Evolutionary conservation across 2,797 vertebrate species (phyloP).

Genomic region (Gymnothorax reevesii): DNA sequence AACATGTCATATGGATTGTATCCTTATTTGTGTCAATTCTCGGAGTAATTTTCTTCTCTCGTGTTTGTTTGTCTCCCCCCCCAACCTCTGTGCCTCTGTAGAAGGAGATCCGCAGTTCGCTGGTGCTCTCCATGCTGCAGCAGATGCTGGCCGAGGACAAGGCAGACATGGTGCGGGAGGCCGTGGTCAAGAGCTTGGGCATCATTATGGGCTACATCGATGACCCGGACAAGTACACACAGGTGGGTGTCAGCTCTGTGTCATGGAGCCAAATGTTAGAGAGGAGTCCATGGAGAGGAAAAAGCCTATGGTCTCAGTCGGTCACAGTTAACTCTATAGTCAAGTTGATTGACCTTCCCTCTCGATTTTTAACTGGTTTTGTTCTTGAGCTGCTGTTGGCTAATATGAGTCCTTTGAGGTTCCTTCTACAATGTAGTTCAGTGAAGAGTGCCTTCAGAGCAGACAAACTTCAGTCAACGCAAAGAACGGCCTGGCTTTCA

Average conservation of each 20-base stretch:
- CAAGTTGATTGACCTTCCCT: neutral
- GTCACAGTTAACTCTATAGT: neutral
- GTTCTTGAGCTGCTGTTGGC: neutral
- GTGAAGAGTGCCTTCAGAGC: neutral
- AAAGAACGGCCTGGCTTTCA: neutral
- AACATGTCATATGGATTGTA: neutral
- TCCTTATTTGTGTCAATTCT: neutral
- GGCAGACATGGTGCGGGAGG: conserved; percentile 97
- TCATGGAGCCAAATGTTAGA: neutral
- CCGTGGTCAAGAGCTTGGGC: conserved; percentile 95
- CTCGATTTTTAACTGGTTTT: neutral
- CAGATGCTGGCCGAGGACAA: conserved; percentile 99
- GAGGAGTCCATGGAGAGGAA: conserved; percentile 15
- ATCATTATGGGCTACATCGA: conserved; percentile 98
- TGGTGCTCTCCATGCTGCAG: conserved; percentile 97
- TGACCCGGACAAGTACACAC: conserved; percentile 94
- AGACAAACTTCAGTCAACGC: neutral
- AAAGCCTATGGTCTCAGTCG: neutral
- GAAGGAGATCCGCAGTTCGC: conserved; percentile 97
- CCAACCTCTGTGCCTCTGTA: conserved; percentile 58
- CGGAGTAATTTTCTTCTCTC: neutral
- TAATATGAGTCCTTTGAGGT: neutral
- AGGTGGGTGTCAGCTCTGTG: conserved; percentile 73
- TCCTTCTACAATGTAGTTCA: neutral
- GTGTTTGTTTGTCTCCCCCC: neutral